phyloP scores from a whole-genome alignment of 2,888 invertebrate species.

The Epirrhoe tristata region DNA sequence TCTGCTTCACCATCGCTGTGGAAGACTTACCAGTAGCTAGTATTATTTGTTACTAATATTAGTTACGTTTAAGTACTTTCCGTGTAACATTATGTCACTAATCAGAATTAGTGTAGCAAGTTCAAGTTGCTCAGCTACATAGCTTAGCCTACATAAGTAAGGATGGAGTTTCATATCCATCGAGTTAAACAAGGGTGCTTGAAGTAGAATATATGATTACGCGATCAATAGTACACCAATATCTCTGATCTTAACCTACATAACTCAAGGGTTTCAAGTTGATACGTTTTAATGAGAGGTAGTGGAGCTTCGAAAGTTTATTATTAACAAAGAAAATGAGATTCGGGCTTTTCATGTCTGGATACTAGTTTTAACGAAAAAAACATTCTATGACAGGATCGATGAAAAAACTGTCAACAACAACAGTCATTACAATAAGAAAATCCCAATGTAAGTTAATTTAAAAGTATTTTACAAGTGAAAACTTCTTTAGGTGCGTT shows the following conservation, averaged over 20 bases:
- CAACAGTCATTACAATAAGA: too few species aligned
- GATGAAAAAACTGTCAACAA: too few species aligned
- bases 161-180: constrained; percentile 54
- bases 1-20: too few species aligned
- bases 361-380: not conserved
- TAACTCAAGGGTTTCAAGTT: constrained; percentile 51
- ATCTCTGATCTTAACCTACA: constrained; percentile 52
- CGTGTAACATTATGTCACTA: too few species aligned
- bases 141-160: constrained; percentile 32
- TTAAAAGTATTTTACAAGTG: too few species aligned
- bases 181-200: constrained; percentile 78
- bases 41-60: too few species aligned
- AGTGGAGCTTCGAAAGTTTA: constrained; percentile 2
- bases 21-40: too few species aligned
- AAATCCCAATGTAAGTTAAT: too few species aligned
- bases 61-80: too few species aligned
- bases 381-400: not conserved
- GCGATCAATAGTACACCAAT: constrained; percentile 66
- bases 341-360: not conserved
- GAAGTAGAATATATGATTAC: constrained; percentile 76
- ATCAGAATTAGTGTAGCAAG: too few species aligned
- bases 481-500: too few species aligned
- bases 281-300: constrained; percentile 39
- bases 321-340: not conserved
- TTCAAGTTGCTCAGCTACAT: constrained; percentile 14